Conservation (phyloP, 2,888 invertebrate species). For the Drosophila falleni region DNA sequence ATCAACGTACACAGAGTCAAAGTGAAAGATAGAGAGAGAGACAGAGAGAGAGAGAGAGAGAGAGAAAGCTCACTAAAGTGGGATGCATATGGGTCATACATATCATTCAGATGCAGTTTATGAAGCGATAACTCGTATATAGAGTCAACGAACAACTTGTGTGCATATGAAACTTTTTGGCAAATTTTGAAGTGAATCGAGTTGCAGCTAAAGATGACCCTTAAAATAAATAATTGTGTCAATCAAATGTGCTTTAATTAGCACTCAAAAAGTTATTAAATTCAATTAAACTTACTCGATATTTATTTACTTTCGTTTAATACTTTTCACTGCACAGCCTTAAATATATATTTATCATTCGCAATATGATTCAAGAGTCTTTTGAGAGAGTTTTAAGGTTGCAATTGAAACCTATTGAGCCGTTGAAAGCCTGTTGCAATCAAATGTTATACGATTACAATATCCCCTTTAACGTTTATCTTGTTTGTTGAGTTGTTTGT, state of each 20-base stretch:
- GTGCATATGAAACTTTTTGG: constrained; percentile 15
- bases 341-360: neutral
- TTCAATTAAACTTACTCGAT: neutral
- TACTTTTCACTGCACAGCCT: neutral
- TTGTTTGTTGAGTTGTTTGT: neutral
- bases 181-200: neutral
- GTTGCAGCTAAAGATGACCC: constrained; percentile 7
- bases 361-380: neutral
- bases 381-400: neutral
- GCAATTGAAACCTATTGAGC: constrained; percentile 6
- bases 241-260: constrained; percentile 2
- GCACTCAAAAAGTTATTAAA: neutral
- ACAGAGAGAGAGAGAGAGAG: neutral
- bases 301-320: neutral
- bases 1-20: constrained; percentile 63
- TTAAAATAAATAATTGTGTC: constrained; percentile 6
- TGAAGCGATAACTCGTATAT: constrained; percentile 21
- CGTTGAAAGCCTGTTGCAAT: neutral
- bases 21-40: constrained; percentile 1
- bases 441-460: neutral
- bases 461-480: neutral
- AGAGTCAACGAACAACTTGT: constrained; percentile 21
- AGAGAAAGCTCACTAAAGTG: neutral
- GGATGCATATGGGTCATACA: constrained; percentile 22
- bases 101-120: constrained; percentile 33